phyloP scores from a whole-genome alignment of 2,113 vertebrate genomes.

The Brachypodius melanocephalos region DNA sequence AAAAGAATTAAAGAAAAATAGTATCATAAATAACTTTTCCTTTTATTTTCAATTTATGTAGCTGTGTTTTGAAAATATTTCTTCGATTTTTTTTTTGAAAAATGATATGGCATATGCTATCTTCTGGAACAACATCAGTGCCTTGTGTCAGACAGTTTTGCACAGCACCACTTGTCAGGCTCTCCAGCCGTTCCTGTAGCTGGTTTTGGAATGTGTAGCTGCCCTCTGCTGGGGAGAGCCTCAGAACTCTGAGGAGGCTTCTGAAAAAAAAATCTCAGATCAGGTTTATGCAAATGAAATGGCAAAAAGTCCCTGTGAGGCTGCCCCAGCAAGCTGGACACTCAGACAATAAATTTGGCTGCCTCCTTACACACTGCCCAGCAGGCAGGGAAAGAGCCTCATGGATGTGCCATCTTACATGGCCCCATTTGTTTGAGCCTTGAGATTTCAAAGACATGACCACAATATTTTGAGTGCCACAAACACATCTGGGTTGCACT shows the following conservation, averaged over 20 bases:
- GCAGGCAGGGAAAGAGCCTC: neutral
- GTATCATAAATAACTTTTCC: neutral
- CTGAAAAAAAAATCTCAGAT: neutral
- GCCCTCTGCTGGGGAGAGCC: slow-evolving; percentile 13
- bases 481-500: neutral
- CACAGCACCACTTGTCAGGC: neutral
- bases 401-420: neutral
- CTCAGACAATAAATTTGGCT: neutral
- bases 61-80: neutral
- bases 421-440: accelerated
- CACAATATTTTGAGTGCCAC: neutral
- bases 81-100: neutral
- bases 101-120: neutral
- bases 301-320: neutral
- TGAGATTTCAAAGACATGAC: neutral
- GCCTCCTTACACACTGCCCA: neutral
- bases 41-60: neutral
- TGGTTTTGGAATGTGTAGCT: neutral
- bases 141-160: neutral
- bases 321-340: neutral
- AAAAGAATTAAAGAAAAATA: neutral
- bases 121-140: neutral
- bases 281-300: neutral
- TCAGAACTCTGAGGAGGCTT: neutral
- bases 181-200: neutral